Evolutionary conservation across 2,113 vertebrate species (phyloP), one percentile per base, ranked within the genome.

Genomic region (Hymenochirus boettgeri): DNA sequence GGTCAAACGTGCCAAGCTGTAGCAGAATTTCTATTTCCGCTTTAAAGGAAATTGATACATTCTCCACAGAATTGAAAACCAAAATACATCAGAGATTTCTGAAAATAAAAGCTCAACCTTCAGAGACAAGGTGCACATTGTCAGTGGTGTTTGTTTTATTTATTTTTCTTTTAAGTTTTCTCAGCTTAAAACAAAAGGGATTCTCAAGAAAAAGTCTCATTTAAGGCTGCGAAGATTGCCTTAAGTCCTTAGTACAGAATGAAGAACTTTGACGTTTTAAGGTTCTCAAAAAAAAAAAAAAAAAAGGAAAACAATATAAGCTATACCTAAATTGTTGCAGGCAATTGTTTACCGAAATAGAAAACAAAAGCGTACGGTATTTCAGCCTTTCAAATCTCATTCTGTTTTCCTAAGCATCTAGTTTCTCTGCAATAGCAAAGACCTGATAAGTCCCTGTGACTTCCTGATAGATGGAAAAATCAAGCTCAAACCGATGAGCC

Each of bases 401-500:
- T 65, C 52, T 15, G 27, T 37, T 27, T 65, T 27, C 63, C 42
- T 65, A 57, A 65, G 63, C 64, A 58, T 37, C 31, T 66, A 50
- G 29, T 58, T 66, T 35, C 45, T 66, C 51, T 58, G 29, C 23
- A 66, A 26, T 50, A 46, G 55, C 64, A 51, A 45, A 26, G n/a
- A 22, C 31, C 55, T 50, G 42, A 58, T 57, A 66, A 50, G 29
- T 37, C 45, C 55, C 19, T 39, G 46, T 56, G 52, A 56, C 25
- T 64, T 33, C 48, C 54, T 51, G 45, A 51, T 52, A 66, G 25
- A 66, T 66, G 55, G 55, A 58, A 64, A 47, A 56, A 51, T 58
- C 29, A 51, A 39, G 51, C 37, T 58, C 55, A 66, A 66, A 66
- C 45, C 58, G 55, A 66, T 57, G 55, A 58, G 55, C 55, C 55